Conservation (phyloP, 2,113 vertebrate species). For the Sceloporus undulatus region DNA sequence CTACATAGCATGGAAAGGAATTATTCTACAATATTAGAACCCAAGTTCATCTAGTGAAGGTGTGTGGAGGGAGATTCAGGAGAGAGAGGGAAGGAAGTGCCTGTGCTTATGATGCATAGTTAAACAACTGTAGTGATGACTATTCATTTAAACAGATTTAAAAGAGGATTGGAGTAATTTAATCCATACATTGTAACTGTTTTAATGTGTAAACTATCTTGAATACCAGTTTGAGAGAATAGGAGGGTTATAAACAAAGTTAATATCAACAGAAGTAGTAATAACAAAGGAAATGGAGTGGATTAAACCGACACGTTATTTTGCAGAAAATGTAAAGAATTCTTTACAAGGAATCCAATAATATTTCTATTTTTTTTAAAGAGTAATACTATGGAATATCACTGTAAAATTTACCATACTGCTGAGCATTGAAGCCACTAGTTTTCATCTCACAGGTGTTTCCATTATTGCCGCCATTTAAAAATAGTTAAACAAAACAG, state of each 20-base stretch:
- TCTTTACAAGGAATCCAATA: not conserved
- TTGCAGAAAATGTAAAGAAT: not conserved
- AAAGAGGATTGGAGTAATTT: not conserved
- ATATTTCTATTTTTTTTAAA: not conserved
- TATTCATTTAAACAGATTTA: not conserved
- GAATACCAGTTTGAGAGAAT: not conserved
- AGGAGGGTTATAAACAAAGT: not conserved
- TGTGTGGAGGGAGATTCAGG: too few species aligned
- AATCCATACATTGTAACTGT: too few species aligned
- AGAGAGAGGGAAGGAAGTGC: too few species aligned
- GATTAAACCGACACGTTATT: too few species aligned
- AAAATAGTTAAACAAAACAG: not conserved
- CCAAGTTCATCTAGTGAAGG: too few species aligned
- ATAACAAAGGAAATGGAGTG: not conserved
- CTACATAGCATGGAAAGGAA: too few species aligned
- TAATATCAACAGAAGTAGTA: too few species aligned
- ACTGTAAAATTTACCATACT: not conserved
- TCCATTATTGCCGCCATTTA: not conserved
- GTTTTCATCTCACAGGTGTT: constrained; percentile 5
- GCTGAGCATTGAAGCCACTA: not conserved
- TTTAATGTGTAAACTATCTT: too few species aligned
- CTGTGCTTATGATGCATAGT: too few species aligned
- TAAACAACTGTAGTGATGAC: not conserved
- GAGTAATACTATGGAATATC: not conserved
- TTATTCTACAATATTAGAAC: too few species aligned